Evolutionary conservation across 2,113 vertebrate genomes (phyloP), one percentile per base, ranked within the genome.

Genomic region (Herpetotheres cachinnans): DNA sequence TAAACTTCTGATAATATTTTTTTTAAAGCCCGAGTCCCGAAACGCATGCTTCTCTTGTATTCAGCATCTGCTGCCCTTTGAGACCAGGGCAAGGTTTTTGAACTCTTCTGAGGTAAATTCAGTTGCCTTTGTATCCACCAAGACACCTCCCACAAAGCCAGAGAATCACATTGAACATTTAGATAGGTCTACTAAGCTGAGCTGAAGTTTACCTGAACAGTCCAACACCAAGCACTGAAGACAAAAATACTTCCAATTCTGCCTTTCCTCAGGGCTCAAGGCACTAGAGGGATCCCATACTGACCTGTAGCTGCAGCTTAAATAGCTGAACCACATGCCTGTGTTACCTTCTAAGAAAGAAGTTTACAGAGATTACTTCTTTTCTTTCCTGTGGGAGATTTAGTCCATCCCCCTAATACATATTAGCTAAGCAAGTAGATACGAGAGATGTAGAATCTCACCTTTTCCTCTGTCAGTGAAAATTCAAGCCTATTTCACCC

Each of bases 251-350:
- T 91, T 56, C 50, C 10, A 81, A 13, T 44, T 1, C 24, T 16
- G 6, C 9, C 12, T 24, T 24, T 73, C 9, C 25, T 74, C 0
- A 0, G 34, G 16, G 7, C 46, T 83, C 42, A 58, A 27, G 21
- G 36, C 22, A 78, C 21, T 24, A 38, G 5, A 25, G 5, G 8
- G 13, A 76, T n/a, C 9, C 16, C 65, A 38, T 5, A 71, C 4
- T 2, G 0, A 63, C 42, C 42, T 42, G 14, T 5, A 1, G 10
- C 26, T 72, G 3, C 26, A 67, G 26, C 26, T 29, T 44, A 34
- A 61, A 50, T 0, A 65, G 7, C 11, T 70, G 8, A 49, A 70
- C 16, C 13, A 65, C 8, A 14, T 2, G 3, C 26, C 11, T 11
- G 11, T 42, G 42, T 42, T 42, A 42, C 42, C 42, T 42, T 42